Evolutionary conservation across 2,888 invertebrate genomes (phyloP), one percentile per base, ranked within the genome.

Genomic region (Epicampocera succincta): DNA sequence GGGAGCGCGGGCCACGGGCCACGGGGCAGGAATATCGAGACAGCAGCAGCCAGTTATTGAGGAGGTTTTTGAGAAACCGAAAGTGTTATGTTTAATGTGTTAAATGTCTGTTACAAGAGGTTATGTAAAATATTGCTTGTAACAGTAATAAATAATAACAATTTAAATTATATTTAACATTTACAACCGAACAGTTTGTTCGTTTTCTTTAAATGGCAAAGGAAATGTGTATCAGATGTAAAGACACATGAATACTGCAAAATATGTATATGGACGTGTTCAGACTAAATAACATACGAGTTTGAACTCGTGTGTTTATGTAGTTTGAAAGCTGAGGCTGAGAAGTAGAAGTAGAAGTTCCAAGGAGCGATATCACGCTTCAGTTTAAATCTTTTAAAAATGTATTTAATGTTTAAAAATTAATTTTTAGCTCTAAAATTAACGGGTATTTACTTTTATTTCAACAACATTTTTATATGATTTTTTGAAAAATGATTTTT

Each of bases 21-120:
- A 15, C 21, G 38, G 46, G 17, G 19, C 19, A 13, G 40, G 17
- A 0, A 4, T 2, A 4, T 58, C 2, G 61, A 61, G 52, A 42
- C 40, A 60, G n/a, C 21, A 13, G 19, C 25, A 73, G 73, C n/a
- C 54, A 25, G 56, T 78, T 54, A 50, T 25, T 60, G 72, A 66
- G 78, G 78, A 79, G 79, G 48, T 12, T 44, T 73, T 44, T 54
- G 48, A 48, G 65, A 76, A 81, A 72, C 60, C 54, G 65, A 76
- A 76, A 81, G 82, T 82, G 82, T 82, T 82, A 56, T 82, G 82
- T 82, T 82, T 82, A 82, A 82, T 82, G 82, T 82, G 82, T 82
- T 82, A 82, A 78, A 82, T 82, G 82, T 82, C 82, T 78, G 82
- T 82, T 82, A 75, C 82, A 71, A 78, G 78, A 82, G 82, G 82